Percentiles rank a stretch among this genome's conserved stretches.
Conservation (phyloP, 1,140 invertebrate genomes). For the Psix sp. region DNA sequence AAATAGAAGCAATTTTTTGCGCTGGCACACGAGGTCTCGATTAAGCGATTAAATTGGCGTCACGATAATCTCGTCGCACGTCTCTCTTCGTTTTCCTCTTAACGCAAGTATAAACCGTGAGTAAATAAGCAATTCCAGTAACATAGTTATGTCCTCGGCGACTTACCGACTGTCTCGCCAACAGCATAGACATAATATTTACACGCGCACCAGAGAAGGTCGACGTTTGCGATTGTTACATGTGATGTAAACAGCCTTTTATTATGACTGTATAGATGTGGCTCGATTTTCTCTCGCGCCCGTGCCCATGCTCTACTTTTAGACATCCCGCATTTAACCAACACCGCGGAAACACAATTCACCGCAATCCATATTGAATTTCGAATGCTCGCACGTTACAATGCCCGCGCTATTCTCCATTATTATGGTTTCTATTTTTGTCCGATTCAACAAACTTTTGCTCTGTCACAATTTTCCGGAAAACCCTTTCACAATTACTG, state of each 20-base stretch:
- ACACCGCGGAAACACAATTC: constrained; percentile 42
- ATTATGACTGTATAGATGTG: constrained; percentile 48
- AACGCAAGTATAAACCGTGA: constrained; percentile 14
- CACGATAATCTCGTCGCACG: constrained; percentile 9
- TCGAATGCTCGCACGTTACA: constrained; percentile 14
- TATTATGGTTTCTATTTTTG: constrained; percentile 14
- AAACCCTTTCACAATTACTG: too few relatives aligned
- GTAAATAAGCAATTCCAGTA: constrained; percentile 49
- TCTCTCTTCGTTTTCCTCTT: constrained; percentile 23
- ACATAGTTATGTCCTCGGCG: constrained; percentile 40
- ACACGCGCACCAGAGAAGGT: constrained; percentile 51
- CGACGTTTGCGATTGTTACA: constrained; percentile 47
- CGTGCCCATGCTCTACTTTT: constrained; percentile 37
- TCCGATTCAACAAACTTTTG: constrained; percentile 4
- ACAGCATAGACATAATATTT: constrained; percentile 55
- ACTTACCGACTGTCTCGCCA: constrained; percentile 38
- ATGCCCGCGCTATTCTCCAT: constrained; percentile 13
- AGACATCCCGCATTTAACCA: constrained; percentile 47
- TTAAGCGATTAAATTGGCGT: too few relatives aligned
- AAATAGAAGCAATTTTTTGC: too few relatives aligned
- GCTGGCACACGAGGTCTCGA: background rate
- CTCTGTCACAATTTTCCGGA: background rate
- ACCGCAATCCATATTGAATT: constrained; percentile 44
- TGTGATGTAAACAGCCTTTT: constrained; percentile 47
- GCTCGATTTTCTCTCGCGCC: constrained; percentile 40